phyloP scores from a whole-genome alignment of 2,888 invertebrate species.

The Agriopis leucophaearia region DNA sequence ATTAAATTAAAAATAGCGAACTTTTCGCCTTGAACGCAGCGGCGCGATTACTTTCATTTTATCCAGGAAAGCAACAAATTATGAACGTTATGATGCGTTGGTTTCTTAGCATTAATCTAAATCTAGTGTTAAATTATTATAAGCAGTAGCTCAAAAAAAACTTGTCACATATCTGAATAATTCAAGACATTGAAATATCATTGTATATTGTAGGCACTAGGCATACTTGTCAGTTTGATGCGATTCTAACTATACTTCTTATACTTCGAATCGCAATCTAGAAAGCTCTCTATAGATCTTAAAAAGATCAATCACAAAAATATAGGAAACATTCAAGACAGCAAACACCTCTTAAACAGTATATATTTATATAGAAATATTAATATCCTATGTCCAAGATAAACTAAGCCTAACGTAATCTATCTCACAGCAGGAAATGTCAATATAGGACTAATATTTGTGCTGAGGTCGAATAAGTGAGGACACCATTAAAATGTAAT shows the following conservation, averaged over 20 bases:
- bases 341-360: not conserved
- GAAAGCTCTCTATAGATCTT: not conserved
- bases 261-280: too few species aligned
- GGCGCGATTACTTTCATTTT: conserved; percentile 26
- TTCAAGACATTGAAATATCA: too few species aligned
- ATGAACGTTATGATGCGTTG: conserved; percentile 12
- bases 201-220: too few species aligned
- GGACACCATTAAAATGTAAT: conserved; percentile 1
- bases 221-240: too few species aligned
- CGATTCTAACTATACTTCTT: too few species aligned
- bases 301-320: not conserved
- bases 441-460: conserved; percentile 24
- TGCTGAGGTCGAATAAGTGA: conserved; percentile 9
- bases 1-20: conserved; percentile 41
- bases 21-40: conserved; percentile 38
- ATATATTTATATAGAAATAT: not conserved
- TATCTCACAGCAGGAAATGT: conserved; percentile 17
- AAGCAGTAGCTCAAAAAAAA: not conserved
- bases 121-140: not conserved
- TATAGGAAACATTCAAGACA: not conserved
- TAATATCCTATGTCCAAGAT: not conserved
- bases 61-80: conserved; percentile 18
- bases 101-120: not conserved
- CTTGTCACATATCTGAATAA: too few species aligned
- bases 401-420: conserved; percentile 9